Base-by-base conservation (phyloP, 2,888 invertebrate species). In the Tetragonula carbonaria region DNA sequence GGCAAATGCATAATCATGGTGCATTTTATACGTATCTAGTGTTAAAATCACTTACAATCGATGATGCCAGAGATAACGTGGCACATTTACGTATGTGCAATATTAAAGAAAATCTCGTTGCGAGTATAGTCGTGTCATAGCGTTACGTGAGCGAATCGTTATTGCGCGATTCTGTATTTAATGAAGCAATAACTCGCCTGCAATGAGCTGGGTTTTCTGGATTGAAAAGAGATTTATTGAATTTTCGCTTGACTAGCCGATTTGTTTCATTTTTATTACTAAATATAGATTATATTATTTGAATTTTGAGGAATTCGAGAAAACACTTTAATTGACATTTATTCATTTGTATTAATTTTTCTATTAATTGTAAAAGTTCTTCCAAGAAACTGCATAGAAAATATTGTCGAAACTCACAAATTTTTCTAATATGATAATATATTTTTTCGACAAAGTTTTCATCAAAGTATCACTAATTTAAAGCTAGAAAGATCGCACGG, bases 1-100 rank as follows among this genome's bases (percentile, higher is more conserved):
- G 80, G 67, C 81, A 87, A 80, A 77, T 85, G 82, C 85, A 77
- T 67, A 75, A 80, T 86, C 87, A 82, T 82, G 77, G 62, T 68
- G 63, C 74, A 55, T 67, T 82, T 66, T 77, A 76, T 45, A 77
- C 76, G 74, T 67, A 62, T 62, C 38, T 63, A 62, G 50, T 68
- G 67, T n/a, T 62, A 55, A 68, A 51, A 63, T 57, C 68, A 68
- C 57, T 62, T 63, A 77, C 70, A 28, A 57, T 67, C 23, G 79
- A 59, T 67, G 71, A 73, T 53, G 62, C 67, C 16, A 38, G 23
- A 45, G 57, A 63, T 81, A 81, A 81, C 76, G 72, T 70, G 74
- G 50, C 45, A 45, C 45, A 45, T 8, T 45, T 45, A 45, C 33
- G 38, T 55, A 21, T 67, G 50, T 57, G 55, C 45, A 51, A 65